These are phyloP conservation scores for Australoheros scitulus DNA, from an alignment of 2,113 vertebrate genomes.

Conservation along the genomic window DNA sequence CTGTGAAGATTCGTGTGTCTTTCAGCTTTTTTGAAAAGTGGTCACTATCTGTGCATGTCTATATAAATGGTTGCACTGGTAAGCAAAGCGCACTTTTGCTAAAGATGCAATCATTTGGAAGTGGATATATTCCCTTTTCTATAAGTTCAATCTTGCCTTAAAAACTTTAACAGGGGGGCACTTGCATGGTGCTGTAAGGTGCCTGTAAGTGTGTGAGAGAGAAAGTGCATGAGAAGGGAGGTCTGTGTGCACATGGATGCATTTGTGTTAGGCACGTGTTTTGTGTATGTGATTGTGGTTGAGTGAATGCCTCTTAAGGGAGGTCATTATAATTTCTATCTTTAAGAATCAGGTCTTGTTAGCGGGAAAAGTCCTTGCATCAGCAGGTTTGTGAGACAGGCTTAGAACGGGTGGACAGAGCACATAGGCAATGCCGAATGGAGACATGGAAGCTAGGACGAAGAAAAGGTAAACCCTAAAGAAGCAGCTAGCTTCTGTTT, in stretches of 20 bases:
- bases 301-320: slow-evolving; percentile 66
- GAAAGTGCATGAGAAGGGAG: neutral
- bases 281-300: slow-evolving; percentile 11
- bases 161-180: slow-evolving; percentile 44
- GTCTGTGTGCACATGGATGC: slow-evolving; percentile 1
- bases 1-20: neutral
- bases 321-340: slow-evolving; percentile 75
- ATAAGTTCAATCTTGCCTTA: slow-evolving; percentile 39
- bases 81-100: neutral
- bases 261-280: neutral
- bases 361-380: slow-evolving; percentile 58
- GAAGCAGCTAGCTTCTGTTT: neutral
- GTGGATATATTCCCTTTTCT: neutral
- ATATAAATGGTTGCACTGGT: neutral
- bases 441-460: neutral
- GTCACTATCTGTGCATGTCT: neutral
- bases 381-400: slow-evolving; percentile 43
- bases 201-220: neutral
- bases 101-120: slow-evolving; percentile 13
- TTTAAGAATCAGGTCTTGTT: slow-evolving; percentile 52
- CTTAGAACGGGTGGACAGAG: slow-evolving; percentile 23
- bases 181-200: slow-evolving; percentile 12
- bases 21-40: neutral
- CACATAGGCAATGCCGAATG: slow-evolving; percentile 22
- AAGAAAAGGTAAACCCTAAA: neutral